Conservation (phyloP, 2,888 invertebrate genomes). For the Aricia artaxerxes region DNA sequence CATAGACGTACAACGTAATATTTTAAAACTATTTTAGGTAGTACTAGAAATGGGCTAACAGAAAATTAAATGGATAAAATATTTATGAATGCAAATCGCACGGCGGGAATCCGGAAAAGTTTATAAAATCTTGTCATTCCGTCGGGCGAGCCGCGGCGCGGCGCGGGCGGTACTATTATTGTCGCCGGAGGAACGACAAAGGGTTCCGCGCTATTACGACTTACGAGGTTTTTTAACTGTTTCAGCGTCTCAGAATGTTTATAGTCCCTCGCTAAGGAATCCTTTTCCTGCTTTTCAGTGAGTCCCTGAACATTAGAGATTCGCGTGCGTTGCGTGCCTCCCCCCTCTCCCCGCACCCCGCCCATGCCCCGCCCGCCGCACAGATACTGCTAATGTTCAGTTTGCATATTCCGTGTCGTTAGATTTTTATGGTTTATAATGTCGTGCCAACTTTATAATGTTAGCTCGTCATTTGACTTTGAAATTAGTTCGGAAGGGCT, state of each 20-base stretch:
- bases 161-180: not conserved
- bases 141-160: not conserved
- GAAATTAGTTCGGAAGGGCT: conserved; percentile 2
- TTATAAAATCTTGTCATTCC: conserved; percentile 19
- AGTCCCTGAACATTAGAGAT: not conserved
- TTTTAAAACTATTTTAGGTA: not conserved
- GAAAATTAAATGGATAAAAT: conserved; percentile 4
- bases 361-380: not conserved
- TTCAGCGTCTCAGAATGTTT: not conserved
- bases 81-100: conserved; percentile 12
- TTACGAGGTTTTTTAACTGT: not conserved
- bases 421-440: conserved; percentile 6
- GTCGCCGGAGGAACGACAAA: not conserved
- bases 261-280: not conserved
- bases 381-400: conserved; percentile 9
- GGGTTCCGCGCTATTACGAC: not conserved
- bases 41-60: not conserved
- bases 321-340: not conserved
- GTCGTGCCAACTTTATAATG: conserved; percentile 1
- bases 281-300: not conserved
- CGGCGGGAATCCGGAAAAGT: not conserved
- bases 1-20: not conserved
- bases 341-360: not conserved
- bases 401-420: conserved; percentile 16
- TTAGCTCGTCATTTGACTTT: conserved; percentile 9